Percentiles rank a stretch among this genome's conserved stretches.
phyloP scores from a whole-genome alignment of 2,888 invertebrate species.

The Lacanobia wlatinum region DNA sequence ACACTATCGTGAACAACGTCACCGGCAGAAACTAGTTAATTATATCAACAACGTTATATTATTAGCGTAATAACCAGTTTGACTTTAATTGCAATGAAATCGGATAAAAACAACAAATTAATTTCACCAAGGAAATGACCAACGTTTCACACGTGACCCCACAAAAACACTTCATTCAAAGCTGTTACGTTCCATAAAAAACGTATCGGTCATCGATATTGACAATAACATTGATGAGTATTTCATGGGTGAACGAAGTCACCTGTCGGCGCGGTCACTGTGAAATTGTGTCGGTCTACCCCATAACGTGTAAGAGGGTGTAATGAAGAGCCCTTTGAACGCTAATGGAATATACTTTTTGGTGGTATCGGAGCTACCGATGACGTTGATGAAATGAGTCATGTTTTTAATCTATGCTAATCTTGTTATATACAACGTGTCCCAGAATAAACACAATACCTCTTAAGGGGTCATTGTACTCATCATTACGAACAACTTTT shows the following conservation, averaged over 20 bases:
- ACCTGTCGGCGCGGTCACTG: conserved; percentile 73
- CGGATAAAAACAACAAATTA: not conserved
- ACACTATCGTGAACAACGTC: no score
- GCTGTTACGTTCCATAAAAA: conserved; percentile 46
- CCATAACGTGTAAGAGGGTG: conserved; percentile 22
- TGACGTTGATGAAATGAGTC: conserved; percentile 4
- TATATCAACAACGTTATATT: no score
- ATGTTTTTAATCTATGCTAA: not conserved
- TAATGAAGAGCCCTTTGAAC: conserved; percentile 39
- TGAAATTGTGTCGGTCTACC: conserved; percentile 66
- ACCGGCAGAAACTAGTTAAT: no score
- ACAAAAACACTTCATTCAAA: conserved; percentile 1
- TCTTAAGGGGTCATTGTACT: no score
- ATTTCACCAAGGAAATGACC: conserved; percentile 14
- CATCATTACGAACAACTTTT: no score
- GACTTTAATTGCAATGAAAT: no score
- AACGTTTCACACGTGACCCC: not conserved
- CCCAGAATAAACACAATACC: no score
- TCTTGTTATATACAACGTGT: no score
- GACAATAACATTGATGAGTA: conserved; percentile 50
- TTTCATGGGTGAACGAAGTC: conserved; percentile 66
- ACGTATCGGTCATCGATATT: conserved; percentile 54
- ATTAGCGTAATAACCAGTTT: no score
- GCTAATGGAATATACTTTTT: conserved; percentile 38
- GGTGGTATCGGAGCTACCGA: not conserved